Percentiles rank a stretch among this genome's conserved stretches.
phyloP scores from a whole-genome alignment of 2,113 vertebrate species.

The Bujurquina vittata region DNA sequence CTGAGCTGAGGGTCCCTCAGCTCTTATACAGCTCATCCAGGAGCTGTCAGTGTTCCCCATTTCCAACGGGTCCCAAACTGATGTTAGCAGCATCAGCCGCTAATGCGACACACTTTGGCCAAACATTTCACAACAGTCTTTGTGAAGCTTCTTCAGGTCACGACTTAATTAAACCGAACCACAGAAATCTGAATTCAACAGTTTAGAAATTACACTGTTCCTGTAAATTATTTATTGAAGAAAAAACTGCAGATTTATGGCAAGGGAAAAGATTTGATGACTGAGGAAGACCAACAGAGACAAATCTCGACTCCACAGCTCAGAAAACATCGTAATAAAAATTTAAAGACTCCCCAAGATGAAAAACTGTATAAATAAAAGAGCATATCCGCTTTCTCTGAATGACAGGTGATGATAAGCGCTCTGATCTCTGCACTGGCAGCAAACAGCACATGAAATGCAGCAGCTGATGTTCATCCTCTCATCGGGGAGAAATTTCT shows the following conservation, averaged over 20 bases:
- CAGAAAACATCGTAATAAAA: background rate
- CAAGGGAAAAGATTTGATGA: background rate
- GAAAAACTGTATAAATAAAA: background rate
- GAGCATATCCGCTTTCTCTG: background rate
- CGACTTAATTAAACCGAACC: background rate
- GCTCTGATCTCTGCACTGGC: background rate
- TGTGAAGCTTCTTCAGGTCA: background rate
- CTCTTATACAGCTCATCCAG: background rate
- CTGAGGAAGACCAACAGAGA: rapidly evolving
- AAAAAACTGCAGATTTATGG: background rate
- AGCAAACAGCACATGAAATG: background rate
- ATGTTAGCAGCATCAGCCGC: background rate
- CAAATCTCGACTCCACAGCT: background rate
- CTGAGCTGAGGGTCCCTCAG: background rate
- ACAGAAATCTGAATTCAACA: background rate
- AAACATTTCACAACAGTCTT: background rate
- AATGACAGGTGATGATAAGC: background rate
- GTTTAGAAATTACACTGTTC: background rate
- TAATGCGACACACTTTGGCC: background rate
- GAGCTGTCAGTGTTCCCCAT: background rate
- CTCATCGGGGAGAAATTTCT: background rate
- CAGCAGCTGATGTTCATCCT: background rate
- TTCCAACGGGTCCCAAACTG: background rate
- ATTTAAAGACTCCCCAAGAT: background rate
- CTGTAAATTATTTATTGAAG: background rate